Base-by-base conservation (phyloP, 2,113 vertebrate species). In the Phylloscopus whistleri region DNA sequence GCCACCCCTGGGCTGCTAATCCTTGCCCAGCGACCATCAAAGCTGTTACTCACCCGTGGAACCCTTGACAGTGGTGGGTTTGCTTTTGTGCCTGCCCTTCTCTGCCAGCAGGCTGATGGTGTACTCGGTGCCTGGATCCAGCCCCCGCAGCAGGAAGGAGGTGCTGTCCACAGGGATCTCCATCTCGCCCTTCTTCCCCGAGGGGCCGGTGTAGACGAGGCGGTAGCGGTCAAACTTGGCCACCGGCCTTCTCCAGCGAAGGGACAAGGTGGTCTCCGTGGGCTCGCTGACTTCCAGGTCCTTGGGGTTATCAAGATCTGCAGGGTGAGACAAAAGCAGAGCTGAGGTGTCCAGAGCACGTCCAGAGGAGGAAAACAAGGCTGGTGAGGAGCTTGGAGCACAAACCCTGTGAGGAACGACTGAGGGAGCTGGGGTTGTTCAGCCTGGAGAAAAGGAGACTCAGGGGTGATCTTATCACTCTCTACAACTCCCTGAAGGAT, bases 221-320 rank as follows among this genome's bases (percentile, higher is more conserved):
- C 97, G 98, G 89, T 99, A 99, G 48, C 92, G 97, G 86, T 99
- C 99, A 46, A 99, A 98, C 89, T 99, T 99, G 91, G 99, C 98
- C 88, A 98, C 55, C 0, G 99, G 99, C 13, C 97, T 97, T 58
- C 94, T 99, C 99, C 99, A 99, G 83, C 95, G 96, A 49, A 99
- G 94, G 46, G 97, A 89, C 72, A 99, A 60, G 7, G 98, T 98
- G 90, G 97, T 99, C 91, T 99, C 99, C 0, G 98, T 98, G 49
- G 98, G 97, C 53, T 98, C 98, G 2, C 94, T 97, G 35, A 98
- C 98, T n/a, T 96, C 97, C 93, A 99, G 94, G 53, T 99, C 98
- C 90, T 97, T 99, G 74, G 99, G 99, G 37, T 98, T 97, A 52
- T 99, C 99, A 17, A 99, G 95, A 22, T 99, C 99, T 99, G 70